Evolutionary conservation across 1,140 invertebrate genomes (phyloP).

Genomic region (Drosophila nigrodunni): DNA sequence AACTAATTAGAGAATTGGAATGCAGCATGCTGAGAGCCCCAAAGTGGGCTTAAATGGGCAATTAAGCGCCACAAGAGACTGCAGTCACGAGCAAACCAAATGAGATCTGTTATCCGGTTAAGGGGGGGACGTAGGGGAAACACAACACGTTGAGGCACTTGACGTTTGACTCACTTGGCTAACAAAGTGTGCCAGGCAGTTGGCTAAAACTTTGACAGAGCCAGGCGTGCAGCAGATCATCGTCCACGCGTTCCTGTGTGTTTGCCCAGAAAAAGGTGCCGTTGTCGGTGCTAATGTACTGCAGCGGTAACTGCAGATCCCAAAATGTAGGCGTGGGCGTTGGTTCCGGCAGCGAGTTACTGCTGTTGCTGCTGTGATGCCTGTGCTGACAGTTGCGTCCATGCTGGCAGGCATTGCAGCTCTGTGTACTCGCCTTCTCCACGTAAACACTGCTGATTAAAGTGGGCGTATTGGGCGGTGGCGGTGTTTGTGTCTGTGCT

Average conservation of each 20-base stretch:
- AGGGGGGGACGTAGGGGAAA: not conserved
- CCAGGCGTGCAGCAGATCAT: constrained; percentile 72
- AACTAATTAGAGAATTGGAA: constrained; percentile 49
- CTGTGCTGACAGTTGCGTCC: constrained; percentile 81
- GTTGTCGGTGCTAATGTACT: constrained; percentile 79
- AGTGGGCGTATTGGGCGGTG: constrained; percentile 75
- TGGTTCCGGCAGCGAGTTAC: constrained; percentile 22
- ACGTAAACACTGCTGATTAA: constrained; percentile 72
- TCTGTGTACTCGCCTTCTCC: constrained; percentile 65
- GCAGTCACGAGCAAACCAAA: constrained; percentile 28
- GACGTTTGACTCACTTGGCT: constrained; percentile 11
- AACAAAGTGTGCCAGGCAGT: constrained; percentile 68
- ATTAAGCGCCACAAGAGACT: constrained; percentile 6
- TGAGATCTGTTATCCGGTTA: constrained; percentile 63
- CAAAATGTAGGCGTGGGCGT: constrained; percentile 35
- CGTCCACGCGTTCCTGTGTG: constrained; percentile 70
- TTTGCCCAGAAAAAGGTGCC: constrained; percentile 82
- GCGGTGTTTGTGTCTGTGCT: constrained; percentile 43
- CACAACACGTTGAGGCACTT: constrained; percentile 22
- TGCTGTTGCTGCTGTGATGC: constrained; percentile 44
- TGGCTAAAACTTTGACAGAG: constrained; percentile 76
- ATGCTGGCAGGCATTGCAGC: constrained; percentile 67
- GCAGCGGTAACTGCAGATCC: constrained; percentile 62
- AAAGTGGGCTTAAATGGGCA: not conserved
- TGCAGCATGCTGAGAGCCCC: constrained; percentile 9